These are phyloP conservation scores for Agrochola lychnidis DNA, from an alignment of 2,888 invertebrate genomes.

Conservation along the genomic window DNA sequence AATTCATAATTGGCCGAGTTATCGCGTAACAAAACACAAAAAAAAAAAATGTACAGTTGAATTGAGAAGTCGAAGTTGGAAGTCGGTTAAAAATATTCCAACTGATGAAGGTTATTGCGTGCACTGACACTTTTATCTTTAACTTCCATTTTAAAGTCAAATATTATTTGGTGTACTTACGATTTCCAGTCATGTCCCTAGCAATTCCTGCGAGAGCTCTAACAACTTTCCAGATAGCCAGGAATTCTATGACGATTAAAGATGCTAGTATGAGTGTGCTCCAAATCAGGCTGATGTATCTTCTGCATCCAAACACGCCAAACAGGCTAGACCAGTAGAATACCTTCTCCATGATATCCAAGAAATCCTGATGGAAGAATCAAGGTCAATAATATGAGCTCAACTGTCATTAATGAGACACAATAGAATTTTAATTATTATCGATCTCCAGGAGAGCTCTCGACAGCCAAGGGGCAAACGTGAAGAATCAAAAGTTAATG, in stretches of 20 bases:
- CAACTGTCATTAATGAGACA: no score
- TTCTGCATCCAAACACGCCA: constrained; percentile 74
- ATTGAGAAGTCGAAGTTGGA: no score
- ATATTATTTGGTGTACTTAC: constrained; percentile 68
- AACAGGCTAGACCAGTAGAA: constrained; percentile 74
- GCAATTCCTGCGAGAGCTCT: constrained; percentile 80
- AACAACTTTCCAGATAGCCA: constrained; percentile 79
- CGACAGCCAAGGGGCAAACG: no score
- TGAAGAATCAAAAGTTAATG: no score
- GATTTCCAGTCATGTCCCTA: constrained; percentile 72
- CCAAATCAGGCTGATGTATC: constrained; percentile 72
- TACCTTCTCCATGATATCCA: constrained; percentile 72
- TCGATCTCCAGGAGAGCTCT: no score
- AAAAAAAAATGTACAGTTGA: no score
- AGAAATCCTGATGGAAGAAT: constrained; percentile 71
- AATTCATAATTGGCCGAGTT: no score
- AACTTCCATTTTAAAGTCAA: background rate
- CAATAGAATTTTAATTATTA: no score
- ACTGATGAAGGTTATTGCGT: background rate
- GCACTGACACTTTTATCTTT: background rate
- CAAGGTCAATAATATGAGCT: no score
- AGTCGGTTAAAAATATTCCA: no score
- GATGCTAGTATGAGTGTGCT: constrained; percentile 67
- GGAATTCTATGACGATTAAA: constrained; percentile 69
- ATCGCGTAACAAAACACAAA: no score